Conservation (phyloP, 2,888 invertebrate species). For the Nezara viridula region DNA sequence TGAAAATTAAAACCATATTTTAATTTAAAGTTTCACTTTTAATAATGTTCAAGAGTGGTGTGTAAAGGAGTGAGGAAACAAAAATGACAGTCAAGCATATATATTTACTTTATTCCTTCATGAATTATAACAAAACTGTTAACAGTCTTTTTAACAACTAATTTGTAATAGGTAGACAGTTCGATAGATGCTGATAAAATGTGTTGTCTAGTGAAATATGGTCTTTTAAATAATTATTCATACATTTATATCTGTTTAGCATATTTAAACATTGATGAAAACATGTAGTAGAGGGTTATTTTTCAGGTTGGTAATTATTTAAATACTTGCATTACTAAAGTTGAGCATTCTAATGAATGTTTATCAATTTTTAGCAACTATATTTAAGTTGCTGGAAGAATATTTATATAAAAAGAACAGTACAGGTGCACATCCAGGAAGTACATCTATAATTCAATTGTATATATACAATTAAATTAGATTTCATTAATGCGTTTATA, state of each 20-base stretch:
- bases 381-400: constrained; percentile 16
- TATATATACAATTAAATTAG: constrained; percentile 19
- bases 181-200: constrained; percentile 65
- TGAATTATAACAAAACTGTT: constrained; percentile 66
- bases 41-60: neutral
- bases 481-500: constrained; percentile 41
- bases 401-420: constrained; percentile 21
- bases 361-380: neutral
- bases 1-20: no score
- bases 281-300: neutral
- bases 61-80: neutral
- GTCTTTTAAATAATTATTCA: neutral
- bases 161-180: constrained; percentile 66
- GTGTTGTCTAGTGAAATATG: constrained; percentile 21
- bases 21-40: neutral
- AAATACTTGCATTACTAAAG: neutral
- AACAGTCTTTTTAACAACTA: constrained; percentile 67
- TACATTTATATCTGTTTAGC: neutral
- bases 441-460: neutral
- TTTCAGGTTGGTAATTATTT: neutral
- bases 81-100: constrained; percentile 49
- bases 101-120: constrained; percentile 65
- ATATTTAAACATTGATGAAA: constrained; percentile 17
- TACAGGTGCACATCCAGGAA: neutral
- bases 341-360: constrained; percentile 17